These are phyloP conservation scores for Thamnophis elegans DNA, from an alignment of 2,797 vertebrate species.

Conservation along the genomic window DNA sequence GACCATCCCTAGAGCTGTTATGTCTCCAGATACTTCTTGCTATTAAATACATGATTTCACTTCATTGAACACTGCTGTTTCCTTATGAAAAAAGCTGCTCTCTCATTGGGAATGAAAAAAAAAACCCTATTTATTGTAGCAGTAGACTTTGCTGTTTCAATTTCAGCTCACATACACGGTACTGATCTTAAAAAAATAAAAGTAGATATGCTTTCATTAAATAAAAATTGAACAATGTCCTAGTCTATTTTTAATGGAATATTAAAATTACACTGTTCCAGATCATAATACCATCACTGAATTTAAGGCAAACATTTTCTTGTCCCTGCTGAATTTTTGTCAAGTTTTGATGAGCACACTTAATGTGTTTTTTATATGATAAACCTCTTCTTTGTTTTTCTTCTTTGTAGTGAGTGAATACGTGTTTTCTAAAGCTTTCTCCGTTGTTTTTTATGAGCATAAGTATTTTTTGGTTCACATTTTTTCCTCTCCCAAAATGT, in stretches of 20 bases:
- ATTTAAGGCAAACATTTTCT: not conserved
- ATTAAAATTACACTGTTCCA: not conserved
- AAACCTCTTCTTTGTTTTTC: not conserved
- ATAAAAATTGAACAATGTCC: not conserved
- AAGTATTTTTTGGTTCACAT: not conserved
- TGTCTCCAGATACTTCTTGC: constrained; percentile 28
- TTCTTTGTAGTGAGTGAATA: not conserved
- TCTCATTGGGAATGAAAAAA: not conserved
- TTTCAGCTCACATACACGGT: not conserved
- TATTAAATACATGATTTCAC: constrained; percentile 30
- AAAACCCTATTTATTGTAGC: too few relatives aligned
- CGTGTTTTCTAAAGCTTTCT: not conserved
- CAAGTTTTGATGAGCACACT: not conserved
- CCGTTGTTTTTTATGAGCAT: not conserved
- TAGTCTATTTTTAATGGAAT: not conserved
- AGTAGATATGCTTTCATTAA: not conserved
- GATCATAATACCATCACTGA: not conserved
- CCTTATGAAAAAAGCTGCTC: not conserved
- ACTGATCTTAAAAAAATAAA: not conserved
- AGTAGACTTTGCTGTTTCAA: not conserved
- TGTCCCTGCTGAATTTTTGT: not conserved
- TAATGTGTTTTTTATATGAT: not conserved
- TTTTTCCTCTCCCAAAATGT: not conserved
- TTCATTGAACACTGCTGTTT: not conserved
- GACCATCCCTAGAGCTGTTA: not conserved